phyloP scores from a whole-genome alignment of 2,797 vertebrate species.

The Oreortyx pictus region DNA sequence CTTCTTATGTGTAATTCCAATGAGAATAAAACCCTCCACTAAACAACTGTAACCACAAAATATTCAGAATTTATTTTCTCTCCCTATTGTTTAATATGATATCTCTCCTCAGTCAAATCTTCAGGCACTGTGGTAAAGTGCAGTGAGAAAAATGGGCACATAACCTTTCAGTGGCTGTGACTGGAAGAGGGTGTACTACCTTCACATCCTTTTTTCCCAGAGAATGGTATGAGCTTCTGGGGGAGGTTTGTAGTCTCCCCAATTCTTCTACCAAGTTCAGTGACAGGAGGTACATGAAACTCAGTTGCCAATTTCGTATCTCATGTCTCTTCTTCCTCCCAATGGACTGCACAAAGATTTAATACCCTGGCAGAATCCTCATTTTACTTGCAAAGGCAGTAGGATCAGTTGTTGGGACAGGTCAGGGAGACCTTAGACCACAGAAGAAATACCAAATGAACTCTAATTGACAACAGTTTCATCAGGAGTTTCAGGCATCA shows the following conservation, averaged over 20 bases:
- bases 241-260: not conserved
- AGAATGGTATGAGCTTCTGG: not conserved
- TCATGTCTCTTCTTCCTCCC: not conserved
- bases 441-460: not conserved
- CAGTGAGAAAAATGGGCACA: not conserved
- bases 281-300: not conserved
- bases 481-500: not conserved
- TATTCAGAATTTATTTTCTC: not conserved
- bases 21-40: not conserved
- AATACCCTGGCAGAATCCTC: not conserved
- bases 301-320: not conserved
- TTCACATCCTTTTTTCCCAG: not conserved
- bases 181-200: not conserved
- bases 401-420: not conserved
- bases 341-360: not conserved
- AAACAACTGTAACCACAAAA: not conserved
- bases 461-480: not conserved
- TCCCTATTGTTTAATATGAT: not conserved
- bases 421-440: not conserved
- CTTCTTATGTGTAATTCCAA: not conserved
- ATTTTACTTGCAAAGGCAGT: not conserved
- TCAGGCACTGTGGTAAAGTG: not conserved
- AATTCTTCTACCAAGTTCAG: not conserved
- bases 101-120: not conserved
- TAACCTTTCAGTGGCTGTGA: rapidly evolving